Evolutionary conservation across 2,888 invertebrate genomes (phyloP).

Genomic region (Prostheceraeus crozeri): DNA sequence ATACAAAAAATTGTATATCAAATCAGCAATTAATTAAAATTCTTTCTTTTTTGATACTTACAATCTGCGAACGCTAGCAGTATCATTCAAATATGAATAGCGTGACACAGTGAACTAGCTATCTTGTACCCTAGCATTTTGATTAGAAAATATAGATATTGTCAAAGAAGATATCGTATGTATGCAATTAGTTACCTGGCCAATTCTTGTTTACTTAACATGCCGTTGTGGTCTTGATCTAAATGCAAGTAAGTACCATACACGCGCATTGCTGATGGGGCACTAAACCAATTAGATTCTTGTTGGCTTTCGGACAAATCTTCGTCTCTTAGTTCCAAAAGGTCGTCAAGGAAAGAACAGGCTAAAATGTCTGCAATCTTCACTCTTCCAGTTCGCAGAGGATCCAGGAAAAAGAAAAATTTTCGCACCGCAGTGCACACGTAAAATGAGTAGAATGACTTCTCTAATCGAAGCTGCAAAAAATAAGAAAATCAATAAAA

Average conservation of each 20-base stretch:
- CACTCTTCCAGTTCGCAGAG: constrained; percentile 75
- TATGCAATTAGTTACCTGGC: constrained; percentile 67
- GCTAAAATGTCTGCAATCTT: constrained; percentile 82
- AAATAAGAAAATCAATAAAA: no score
- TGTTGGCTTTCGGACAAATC: constrained; percentile 73
- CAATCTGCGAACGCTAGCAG: no score
- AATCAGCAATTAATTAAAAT: no score
- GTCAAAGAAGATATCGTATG: no score
- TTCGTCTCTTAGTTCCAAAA: constrained; percentile 78
- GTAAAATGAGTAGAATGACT: constrained; percentile 84
- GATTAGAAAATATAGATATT: no score
- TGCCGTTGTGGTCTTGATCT: constrained; percentile 65
- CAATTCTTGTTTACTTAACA: constrained; percentile 82
- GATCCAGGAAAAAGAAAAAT: constrained; percentile 89
- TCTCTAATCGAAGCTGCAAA: constrained; percentile 73
- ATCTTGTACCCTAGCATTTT: no score
- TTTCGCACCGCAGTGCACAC: constrained; percentile 89
- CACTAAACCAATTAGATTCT: constrained; percentile 63
- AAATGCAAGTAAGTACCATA: constrained; percentile 87
- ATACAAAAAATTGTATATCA: no score
- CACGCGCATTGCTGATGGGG: constrained; percentile 67
- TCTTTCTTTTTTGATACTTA: no score
- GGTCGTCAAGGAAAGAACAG: constrained; percentile 80
- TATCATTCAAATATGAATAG: no score
- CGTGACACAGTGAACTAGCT: no score